Evolutionary conservation across 2,888 invertebrate genomes (phyloP), one percentile per base, ranked within the genome.

Genomic region (Apomyelois bistriatella): DNA sequence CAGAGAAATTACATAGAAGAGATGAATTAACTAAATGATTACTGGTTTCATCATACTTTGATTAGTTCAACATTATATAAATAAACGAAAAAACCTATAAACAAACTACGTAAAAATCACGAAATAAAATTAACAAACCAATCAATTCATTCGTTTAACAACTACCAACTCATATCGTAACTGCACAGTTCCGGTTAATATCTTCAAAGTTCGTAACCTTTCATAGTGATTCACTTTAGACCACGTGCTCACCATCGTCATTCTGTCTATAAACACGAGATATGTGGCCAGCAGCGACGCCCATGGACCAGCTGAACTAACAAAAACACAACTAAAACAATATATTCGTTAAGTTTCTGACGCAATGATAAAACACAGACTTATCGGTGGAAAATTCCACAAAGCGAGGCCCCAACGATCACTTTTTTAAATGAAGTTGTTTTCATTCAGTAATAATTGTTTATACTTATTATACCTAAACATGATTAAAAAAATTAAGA

Each of bases 221-320:
- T 22, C 22, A 2, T 8, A n/a, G 9, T 37, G 22, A 37, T 22
- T 17, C 48, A 22, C 1, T 28, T 16, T 22, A 22, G 10, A 38
- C 38, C 32, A 46, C 46, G 46, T 35, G 32, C 32, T 16, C 10
- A 16, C 32, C 46, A 32, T 46, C 32, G 32, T 32, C 46, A 46
- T 12, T 46, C 15, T 46, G 16, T 32, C 15, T 32, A 32, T 46
- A 46, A 46, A 46, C 35, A 46, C 16, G 32, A 32, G 16, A 16
- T n/a, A n/a, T 46, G 17, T n/a, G 17, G 17, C 22, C 22, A 16
- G 10, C 13, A 13, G 6, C 13, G 38, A 9, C 32, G 32, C 15
- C 43, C 9, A 30, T 22, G 32, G 16, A 35, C 72, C 74, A 72
- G 60, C 62, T 76, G 77, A 61, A 51, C 50, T 68, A 75, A 76